Evolutionary conservation across 2,888 invertebrate species (phyloP).

Genomic region (Druceiella hillmani): DNA sequence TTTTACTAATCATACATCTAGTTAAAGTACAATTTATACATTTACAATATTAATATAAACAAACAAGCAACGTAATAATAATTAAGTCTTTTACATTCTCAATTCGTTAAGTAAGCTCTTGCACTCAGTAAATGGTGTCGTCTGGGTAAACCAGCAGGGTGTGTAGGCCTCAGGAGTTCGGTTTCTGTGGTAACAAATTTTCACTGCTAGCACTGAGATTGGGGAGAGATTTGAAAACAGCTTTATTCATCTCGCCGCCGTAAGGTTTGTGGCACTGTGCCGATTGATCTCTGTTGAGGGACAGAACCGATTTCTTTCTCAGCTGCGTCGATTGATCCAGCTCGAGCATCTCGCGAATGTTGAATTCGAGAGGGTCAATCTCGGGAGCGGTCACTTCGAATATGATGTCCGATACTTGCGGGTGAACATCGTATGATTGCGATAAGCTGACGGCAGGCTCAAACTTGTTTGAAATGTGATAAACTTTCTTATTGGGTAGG

Average conservation of each 20-base stretch:
- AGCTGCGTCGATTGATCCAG: slow-evolving; percentile 32
- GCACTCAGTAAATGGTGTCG: slow-evolving; percentile 40
- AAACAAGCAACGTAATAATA: too few species aligned
- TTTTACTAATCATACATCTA: too few species aligned
- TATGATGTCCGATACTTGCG: slow-evolving; percentile 28
- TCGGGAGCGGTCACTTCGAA: slow-evolving; percentile 35
- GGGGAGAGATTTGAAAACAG: slow-evolving; percentile 59
- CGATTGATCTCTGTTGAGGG: slow-evolving; percentile 19
- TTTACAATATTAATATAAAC: too few species aligned
- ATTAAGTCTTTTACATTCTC: too few species aligned
- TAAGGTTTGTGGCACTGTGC: slow-evolving; percentile 16
- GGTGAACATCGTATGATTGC: slow-evolving; percentile 17
- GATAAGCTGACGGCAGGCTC: slow-evolving; percentile 13
- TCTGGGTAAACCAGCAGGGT: slow-evolving; percentile 35
- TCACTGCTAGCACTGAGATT: slow-evolving; percentile 66
- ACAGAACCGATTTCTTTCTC: slow-evolving; percentile 18
- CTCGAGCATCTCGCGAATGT: slow-evolving; percentile 43
- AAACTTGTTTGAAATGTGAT: slow-evolving; percentile 34
- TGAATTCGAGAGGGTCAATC: slow-evolving; percentile 44
- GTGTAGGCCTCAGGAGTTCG: slow-evolving; percentile 25
- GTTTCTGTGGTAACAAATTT: slow-evolving; percentile 48
- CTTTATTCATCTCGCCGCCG: slow-evolving; percentile 26
- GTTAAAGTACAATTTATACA: too few species aligned
- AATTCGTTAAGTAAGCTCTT: too few species aligned
- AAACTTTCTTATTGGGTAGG: slow-evolving; percentile 28